Evolutionary conservation across 1,140 invertebrate species (phyloP).

Genomic region (Papilio machaon): DNA sequence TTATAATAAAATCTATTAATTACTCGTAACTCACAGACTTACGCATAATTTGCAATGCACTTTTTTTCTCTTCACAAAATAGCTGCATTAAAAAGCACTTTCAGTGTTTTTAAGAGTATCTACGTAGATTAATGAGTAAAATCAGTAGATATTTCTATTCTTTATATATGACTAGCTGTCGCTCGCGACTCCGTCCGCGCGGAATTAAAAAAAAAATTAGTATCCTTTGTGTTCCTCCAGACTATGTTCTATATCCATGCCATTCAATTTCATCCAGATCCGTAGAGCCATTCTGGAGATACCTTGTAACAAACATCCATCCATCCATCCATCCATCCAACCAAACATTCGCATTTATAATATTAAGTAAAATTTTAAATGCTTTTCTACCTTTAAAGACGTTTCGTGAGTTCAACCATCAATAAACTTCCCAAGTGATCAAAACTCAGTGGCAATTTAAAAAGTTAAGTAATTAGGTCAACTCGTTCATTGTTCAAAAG

Average conservation of each 20-base stretch:
- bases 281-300: too few relatives aligned
- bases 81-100: not conserved
- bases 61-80: not conserved
- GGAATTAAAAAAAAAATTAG: too few relatives aligned
- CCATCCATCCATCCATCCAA: too few relatives aligned
- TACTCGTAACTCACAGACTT: constrained; percentile 19
- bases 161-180: not conserved
- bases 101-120: not conserved
- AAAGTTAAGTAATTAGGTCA: constrained; percentile 58
- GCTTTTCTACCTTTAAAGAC: not conserved
- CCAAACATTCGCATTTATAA: too few relatives aligned
- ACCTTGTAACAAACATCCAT: too few relatives aligned
- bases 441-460: constrained; percentile 41
- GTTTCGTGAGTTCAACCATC: not conserved
- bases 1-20: constrained; percentile 51
- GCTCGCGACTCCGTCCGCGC: too few relatives aligned
- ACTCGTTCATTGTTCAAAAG: constrained; percentile 51
- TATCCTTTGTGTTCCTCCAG: too few relatives aligned
- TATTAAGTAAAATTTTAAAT: not conserved
- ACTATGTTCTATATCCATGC: too few relatives aligned
- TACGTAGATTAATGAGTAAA: not conserved
- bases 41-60: not conserved
- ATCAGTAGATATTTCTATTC: not conserved
- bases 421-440: constrained; percentile 22
- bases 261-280: too few relatives aligned